Conservation (phyloP, 1,140 invertebrate species). For the Lasaia peninsularis region DNA sequence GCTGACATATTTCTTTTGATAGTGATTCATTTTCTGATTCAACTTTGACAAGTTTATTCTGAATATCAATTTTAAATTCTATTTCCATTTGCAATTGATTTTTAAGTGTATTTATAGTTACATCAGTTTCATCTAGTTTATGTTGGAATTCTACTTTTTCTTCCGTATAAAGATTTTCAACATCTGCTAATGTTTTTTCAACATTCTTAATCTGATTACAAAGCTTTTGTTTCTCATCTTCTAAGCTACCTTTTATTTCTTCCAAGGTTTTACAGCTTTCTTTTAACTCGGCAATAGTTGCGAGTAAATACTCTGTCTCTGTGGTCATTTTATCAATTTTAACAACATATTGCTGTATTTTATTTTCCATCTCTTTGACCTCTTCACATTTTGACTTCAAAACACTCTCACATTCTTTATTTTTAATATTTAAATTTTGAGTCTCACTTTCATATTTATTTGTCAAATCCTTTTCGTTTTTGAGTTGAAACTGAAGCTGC, state of each 20-base stretch:
- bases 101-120: conserved; percentile 40
- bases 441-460: conserved; percentile 46
- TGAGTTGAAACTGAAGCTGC: conserved; percentile 41
- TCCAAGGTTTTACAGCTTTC: conserved; percentile 36
- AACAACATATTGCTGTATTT: conserved; percentile 33
- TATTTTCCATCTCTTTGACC: conserved; percentile 31
- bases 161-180: conserved; percentile 32
- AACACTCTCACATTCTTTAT: conserved; percentile 30
- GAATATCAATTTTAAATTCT: conserved; percentile 38
- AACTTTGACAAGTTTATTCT: conserved; percentile 26
- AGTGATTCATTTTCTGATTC: conserved; percentile 17
- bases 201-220: conserved; percentile 30
- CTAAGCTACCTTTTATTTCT: conserved; percentile 32
- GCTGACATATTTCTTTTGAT: conserved; percentile 6
- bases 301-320: conserved; percentile 34
- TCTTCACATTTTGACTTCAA: conserved; percentile 40
- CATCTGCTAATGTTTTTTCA: conserved; percentile 39
- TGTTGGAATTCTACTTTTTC: conserved; percentile 37
- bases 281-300: conserved; percentile 29
- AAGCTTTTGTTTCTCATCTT: conserved; percentile 32
- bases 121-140: conserved; percentile 43
- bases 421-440: conserved; percentile 34
- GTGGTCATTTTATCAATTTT: conserved; percentile 36
- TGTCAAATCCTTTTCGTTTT: conserved; percentile 45
- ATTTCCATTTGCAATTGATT: conserved; percentile 50